A percentile compares a stretch with the other conserved stretches of the same genome.
These are phyloP conservation scores for Astreopora myriophthalma DNA, from an alignment of 64 coral and sea anemone species.

Conservation along the genomic window DNA sequence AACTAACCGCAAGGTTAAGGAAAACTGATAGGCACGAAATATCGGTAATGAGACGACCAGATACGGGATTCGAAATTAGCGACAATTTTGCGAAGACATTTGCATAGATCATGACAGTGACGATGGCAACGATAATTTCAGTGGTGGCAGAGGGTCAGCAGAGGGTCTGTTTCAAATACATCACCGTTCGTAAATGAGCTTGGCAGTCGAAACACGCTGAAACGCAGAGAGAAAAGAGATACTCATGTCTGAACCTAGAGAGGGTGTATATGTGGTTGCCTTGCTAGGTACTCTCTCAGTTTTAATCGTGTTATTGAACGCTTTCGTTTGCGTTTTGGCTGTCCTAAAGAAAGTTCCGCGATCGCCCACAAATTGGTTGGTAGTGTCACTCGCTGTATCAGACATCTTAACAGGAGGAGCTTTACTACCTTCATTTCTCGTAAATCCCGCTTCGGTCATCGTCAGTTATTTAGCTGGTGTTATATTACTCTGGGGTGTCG, in stretches of 20 bases:
- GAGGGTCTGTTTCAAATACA: too few species aligned
- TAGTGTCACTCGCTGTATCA: constrained; percentile 50
- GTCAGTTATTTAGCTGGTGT: not conserved
- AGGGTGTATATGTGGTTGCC: not conserved
- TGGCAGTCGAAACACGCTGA: too few species aligned
- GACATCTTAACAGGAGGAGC: constrained; percentile 48
- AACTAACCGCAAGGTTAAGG: too few species aligned
- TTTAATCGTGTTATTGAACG: constrained; percentile 22
- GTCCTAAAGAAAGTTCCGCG: constrained; percentile 1
- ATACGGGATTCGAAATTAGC: too few species aligned
- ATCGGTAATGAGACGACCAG: too few species aligned
- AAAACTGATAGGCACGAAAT: too few species aligned
- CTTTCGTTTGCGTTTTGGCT: not conserved
- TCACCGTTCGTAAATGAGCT: too few species aligned
- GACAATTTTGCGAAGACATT: too few species aligned
- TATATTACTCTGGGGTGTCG: constrained; percentile 22
- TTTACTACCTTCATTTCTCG: not conserved
- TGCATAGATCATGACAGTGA: too few species aligned
- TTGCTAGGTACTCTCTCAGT: constrained; percentile 15
- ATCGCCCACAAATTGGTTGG: constrained; percentile 42
- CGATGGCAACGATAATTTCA: too few species aligned
- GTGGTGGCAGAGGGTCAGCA: too few species aligned
- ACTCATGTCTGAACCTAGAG: not conserved
- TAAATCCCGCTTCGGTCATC: not conserved
- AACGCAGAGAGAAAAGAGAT: too few species aligned